phyloP scores from a whole-genome alignment of 2,888 invertebrate species.

The Eulithis testata region DNA sequence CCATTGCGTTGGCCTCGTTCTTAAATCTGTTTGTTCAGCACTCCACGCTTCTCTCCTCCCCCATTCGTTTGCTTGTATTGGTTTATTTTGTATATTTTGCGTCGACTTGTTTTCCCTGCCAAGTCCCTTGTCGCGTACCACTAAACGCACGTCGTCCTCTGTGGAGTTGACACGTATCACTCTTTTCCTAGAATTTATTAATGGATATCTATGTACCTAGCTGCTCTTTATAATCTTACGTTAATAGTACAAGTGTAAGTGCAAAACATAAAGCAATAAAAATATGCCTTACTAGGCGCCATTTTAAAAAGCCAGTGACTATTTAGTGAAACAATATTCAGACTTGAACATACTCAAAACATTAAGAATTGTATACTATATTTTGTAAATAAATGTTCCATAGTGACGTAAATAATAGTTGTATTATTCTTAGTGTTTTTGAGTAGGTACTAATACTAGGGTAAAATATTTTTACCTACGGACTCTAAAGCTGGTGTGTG shows the following conservation, averaged over 20 bases:
- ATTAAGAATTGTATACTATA: neutral
- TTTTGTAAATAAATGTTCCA: too few relatives aligned
- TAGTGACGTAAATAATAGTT: neutral
- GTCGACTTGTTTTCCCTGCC: constrained; percentile 90
- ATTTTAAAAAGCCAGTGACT: constrained; percentile 1
- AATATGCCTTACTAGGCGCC: neutral
- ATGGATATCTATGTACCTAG: constrained; percentile 83
- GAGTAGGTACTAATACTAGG: neutral
- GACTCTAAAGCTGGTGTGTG: constrained; percentile 65
- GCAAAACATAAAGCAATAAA: constrained; percentile 26
- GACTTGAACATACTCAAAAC: constrained; percentile 2
- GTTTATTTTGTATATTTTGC: constrained; percentile 89
- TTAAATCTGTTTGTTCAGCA: constrained; percentile 88
- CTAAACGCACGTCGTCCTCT: constrained; percentile 90
- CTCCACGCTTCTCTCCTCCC: constrained; percentile 94
- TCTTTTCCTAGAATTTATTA: constrained; percentile 88
- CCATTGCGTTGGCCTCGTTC: constrained; percentile 89
- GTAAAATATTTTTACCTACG: constrained; percentile 53
- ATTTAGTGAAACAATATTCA: neutral
- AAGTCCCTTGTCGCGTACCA: constrained; percentile 88
- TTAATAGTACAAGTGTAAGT: constrained; percentile 30
- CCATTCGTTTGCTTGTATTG: constrained; percentile 91
- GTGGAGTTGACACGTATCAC: constrained; percentile 90
- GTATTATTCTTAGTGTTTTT: neutral
- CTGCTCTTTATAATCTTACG: constrained; percentile 46